Base-by-base conservation (phyloP, 2,113 vertebrate genomes). In the Bothrops jararaca region DNA sequence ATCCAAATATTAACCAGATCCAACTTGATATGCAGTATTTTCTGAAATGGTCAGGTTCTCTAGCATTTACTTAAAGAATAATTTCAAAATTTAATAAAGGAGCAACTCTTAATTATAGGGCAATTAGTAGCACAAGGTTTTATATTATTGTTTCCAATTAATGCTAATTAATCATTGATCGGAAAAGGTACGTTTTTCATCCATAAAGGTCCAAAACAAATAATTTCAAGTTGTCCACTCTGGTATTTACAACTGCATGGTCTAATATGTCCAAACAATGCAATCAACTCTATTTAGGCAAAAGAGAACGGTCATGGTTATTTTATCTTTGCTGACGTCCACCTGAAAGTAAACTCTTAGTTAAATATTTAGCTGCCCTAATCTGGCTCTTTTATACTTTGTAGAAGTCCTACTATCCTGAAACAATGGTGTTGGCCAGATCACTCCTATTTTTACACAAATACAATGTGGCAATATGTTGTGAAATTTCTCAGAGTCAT, bases 401-500 rank as follows among this genome's bases (percentile, higher is more conserved):
- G 74, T 29, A 91, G 90, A 11, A 34, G 20, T 26, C 42, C 89
- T 85, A n/a, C 90, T 91, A 85, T 48, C 86, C 92, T 88, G 74
- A 94, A 90, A 85, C 23, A 93, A 45, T 13, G 90, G 8, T 23
- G 42, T 53, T 86, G 52, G 93, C 92, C 91, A 64, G 2, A 9
- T 39, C 4, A 52, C 54, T 85, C n/a, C 18, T 45, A 85, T 58
- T 60, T 85, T 54, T 92, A 60, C n/a, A 69, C 89, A 48, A 24
- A 57, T 88, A 74, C 48, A 69, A 93, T 88, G 50, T 60, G 90
- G 52, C 29, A 39, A 15, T 89, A 80, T 11, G 48, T 24, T 93
- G 54, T n/a, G 64, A 24, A 64, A 88, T 92, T 93, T 94, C 88
- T 56, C 45, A 93, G 90, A 94, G 29, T 86, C 20, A 57, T 89